Evolutionary conservation across 2,797 vertebrate species (phyloP).

Genomic region (Silurus aristotelis): DNA sequence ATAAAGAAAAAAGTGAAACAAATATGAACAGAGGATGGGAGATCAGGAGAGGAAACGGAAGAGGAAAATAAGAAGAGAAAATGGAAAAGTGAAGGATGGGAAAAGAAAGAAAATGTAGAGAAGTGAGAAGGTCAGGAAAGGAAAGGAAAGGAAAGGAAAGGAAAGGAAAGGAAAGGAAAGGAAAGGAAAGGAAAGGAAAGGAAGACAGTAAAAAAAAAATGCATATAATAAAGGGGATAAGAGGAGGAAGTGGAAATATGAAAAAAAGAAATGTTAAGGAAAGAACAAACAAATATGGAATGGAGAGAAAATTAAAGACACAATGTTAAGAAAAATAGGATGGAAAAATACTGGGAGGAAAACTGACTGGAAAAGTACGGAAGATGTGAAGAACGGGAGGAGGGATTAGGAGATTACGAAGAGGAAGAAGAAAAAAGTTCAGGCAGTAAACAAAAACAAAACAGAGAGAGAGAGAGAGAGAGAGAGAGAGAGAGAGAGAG

Average conservation of each 20-base stretch:
- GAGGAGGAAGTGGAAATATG: too few species aligned
- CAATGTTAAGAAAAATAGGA: not conserved
- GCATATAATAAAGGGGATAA: too few species aligned
- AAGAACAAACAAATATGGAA: too few species aligned
- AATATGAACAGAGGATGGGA: too few species aligned
- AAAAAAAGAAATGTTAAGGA: too few species aligned
- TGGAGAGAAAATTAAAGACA: not conserved
- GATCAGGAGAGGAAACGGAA: not conserved
- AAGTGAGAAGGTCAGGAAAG: too few species aligned
- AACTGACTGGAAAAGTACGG: not conserved
- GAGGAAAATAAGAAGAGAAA: not conserved
- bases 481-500: not conserved
- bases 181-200: not conserved
- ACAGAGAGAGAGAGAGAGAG: not conserved
- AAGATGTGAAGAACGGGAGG: not conserved
- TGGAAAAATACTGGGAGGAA: too few species aligned
- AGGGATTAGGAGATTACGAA: too few species aligned
- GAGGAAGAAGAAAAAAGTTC: too few species aligned
- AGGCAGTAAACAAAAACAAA: not conserved
- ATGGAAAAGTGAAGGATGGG: too few species aligned
- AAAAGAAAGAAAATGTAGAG: too few species aligned
- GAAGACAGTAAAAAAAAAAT: not conserved
- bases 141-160: not conserved
- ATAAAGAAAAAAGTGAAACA: too few species aligned
- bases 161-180: not conserved